A percentile compares a stretch with the other conserved stretches of the same genome.
Conservation (phyloP, 2,113 vertebrate genomes). For the Protomyctophum bolini region DNA sequence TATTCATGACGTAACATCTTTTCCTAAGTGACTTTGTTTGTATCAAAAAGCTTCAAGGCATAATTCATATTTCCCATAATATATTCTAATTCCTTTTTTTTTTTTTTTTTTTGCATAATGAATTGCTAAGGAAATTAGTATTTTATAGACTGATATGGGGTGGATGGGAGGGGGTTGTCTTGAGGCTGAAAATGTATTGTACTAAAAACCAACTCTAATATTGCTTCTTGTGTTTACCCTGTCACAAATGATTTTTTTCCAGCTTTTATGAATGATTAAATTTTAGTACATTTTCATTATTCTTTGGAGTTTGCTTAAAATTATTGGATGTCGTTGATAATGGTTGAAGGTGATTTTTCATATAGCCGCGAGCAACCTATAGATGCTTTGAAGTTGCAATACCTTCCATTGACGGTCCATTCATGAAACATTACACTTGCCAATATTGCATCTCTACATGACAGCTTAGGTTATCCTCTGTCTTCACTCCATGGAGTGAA, state of each 20-base stretch:
- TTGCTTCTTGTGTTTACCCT: slow-evolving; percentile 92
- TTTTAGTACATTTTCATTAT: slow-evolving; percentile 98
- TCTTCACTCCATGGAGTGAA: too few relatives aligned
- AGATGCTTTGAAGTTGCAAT: too few relatives aligned
- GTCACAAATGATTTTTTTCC: slow-evolving; percentile 90
- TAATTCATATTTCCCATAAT: slow-evolving; percentile 86
- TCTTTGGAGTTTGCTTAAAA: slow-evolving; percentile 33
- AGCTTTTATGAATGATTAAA: slow-evolving; percentile 99
- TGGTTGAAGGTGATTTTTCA: too few relatives aligned
- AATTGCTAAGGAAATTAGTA: slow-evolving; percentile 87
- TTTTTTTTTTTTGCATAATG: slow-evolving; percentile 83
- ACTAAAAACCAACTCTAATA: slow-evolving; percentile 99
- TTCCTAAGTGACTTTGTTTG: slow-evolving; percentile 91
- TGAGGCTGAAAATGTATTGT: slow-evolving; percentile 96
- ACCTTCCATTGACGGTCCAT: too few relatives aligned
- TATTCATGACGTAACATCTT: slow-evolving; percentile 69
- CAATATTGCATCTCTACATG: too few relatives aligned
- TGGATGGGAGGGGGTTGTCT: slow-evolving; percentile 75
- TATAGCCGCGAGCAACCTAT: too few relatives aligned
- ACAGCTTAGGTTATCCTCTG: too few relatives aligned
- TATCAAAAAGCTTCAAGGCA: slow-evolving; percentile 87
- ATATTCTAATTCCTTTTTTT: slow-evolving; percentile 90
- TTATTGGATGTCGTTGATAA: too few relatives aligned
- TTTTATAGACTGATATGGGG: slow-evolving; percentile 87
- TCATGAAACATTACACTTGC: too few relatives aligned